Evolutionary conservation across 2,113 vertebrate species (phyloP).

Genomic region (Caranx melampygus): DNA sequence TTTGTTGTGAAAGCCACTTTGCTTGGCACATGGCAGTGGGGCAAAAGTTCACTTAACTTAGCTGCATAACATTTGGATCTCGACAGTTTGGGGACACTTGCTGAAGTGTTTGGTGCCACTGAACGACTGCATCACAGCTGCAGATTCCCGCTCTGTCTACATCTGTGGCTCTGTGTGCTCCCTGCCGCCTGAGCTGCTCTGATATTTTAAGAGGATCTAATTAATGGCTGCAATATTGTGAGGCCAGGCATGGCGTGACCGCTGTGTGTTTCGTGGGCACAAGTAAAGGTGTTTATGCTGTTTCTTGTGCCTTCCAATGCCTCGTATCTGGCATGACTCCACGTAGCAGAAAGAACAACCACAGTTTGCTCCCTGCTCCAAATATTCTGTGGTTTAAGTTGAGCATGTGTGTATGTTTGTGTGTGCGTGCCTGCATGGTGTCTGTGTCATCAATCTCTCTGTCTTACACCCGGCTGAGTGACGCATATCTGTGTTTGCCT

Average conservation of each 20-base stretch:
- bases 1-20: conserved; percentile 21
- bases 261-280: conserved; percentile 20
- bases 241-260: conserved; percentile 5
- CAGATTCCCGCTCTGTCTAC: conserved; percentile 13
- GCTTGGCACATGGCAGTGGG: not conserved
- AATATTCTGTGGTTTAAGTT: conserved; percentile 43
- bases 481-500: conserved; percentile 56
- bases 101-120: not conserved
- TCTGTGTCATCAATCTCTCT: conserved; percentile 55
- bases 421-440: conserved; percentile 32
- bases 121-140: not conserved
- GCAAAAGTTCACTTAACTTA: not conserved
- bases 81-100: not conserved
- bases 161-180: conserved; percentile 31
- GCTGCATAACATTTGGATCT: not conserved
- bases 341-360: conserved; percentile 1
- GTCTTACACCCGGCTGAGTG: conserved; percentile 29
- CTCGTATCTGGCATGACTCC: not conserved
- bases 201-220: conserved; percentile 44
- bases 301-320: not conserved
- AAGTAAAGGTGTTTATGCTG: conserved; percentile 5
- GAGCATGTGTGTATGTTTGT: conserved; percentile 35
- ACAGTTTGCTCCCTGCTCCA: conserved; percentile 15
- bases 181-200: conserved; percentile 36
- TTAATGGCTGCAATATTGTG: conserved; percentile 40